A percentile compares a stretch with the other conserved stretches of the same genome.
phyloP scores from a whole-genome alignment of 2,797 vertebrate genomes.

The Phrynocephalus guinanensis region DNA sequence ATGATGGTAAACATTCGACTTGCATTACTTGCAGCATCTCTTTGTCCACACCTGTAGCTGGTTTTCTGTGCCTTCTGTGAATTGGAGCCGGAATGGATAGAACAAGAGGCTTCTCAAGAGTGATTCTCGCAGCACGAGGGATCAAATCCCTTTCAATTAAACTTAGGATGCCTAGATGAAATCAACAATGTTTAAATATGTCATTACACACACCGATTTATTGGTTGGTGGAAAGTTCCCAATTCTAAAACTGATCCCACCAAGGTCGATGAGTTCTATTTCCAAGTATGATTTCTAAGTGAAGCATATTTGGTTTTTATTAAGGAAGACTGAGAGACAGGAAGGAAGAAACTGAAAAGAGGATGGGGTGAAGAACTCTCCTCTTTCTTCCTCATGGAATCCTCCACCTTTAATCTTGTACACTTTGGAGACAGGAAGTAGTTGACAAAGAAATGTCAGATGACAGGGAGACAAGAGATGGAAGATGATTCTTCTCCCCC shows the following conservation, averaged over 20 bases:
- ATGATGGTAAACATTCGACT: too few relatives aligned
- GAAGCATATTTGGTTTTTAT: background rate
- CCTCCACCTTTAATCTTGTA: background rate
- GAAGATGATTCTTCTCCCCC: background rate
- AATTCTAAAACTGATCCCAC: background rate
- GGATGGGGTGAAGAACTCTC: background rate
- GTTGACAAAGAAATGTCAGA: background rate
- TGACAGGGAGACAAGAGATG: background rate
- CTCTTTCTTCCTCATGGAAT: background rate
- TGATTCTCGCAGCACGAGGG: constrained; percentile 68
- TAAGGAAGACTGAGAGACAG: background rate
- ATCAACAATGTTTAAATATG: constrained; percentile 32
- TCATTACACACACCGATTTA: background rate
- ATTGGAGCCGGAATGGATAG: constrained; percentile 67
- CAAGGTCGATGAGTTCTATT: too few relatives aligned
- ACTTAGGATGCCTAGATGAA: constrained; percentile 69
- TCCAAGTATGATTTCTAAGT: background rate
- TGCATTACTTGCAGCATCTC: rapidly evolving
- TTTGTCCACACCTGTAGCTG: constrained; percentile 62
- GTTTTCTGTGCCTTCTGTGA: constrained; percentile 52
- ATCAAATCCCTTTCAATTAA: constrained; percentile 73
- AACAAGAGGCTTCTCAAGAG: constrained; percentile 69
- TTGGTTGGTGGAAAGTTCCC: too few relatives aligned
- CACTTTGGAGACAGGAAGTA: background rate
- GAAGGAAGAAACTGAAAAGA: background rate